Conservation (phyloP, 1,140 invertebrate species). For the Drosophila subpulchrella region DNA sequence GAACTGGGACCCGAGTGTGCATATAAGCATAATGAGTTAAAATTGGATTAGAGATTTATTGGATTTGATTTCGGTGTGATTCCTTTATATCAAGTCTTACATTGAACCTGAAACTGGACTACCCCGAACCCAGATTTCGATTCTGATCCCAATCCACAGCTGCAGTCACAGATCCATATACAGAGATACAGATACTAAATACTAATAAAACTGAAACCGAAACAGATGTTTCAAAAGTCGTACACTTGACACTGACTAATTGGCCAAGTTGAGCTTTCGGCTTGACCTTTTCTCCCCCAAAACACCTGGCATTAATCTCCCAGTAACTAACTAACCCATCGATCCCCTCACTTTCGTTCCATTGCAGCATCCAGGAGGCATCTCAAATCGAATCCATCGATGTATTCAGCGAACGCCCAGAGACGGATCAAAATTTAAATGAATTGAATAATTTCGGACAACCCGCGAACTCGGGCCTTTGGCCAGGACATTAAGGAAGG, state of each 20-base stretch:
- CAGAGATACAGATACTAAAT: conserved; percentile 1
- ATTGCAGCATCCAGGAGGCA: conserved; percentile 57
- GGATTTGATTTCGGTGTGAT: conserved; percentile 65
- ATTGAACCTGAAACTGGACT: conserved; percentile 20
- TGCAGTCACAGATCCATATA: conserved; percentile 16
- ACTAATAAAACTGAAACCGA: not conserved
- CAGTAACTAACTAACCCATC: not conserved
- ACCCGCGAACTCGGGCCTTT: conserved; percentile 9
- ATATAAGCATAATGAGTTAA: conserved; percentile 81
- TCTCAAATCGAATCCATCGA: conserved; percentile 15
- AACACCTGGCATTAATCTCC: conserved; percentile 62
- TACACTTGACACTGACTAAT: conserved; percentile 62
- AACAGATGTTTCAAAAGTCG: conserved; percentile 9
- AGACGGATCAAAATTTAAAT: conserved; percentile 75
- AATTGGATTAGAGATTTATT: conserved; percentile 82
- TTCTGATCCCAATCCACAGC: conserved; percentile 14
- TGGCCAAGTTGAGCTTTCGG: conserved; percentile 36
- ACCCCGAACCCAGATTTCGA: not conserved
- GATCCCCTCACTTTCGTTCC: conserved; percentile 2
- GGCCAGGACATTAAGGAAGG: not conserved
- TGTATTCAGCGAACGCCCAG: conserved; percentile 49
- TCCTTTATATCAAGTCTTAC: conserved; percentile 56
- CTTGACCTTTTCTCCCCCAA: conserved; percentile 37
- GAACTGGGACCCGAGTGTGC: conserved; percentile 38
- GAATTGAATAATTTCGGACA: conserved; percentile 68